A percentile compares a stretch with the other conserved stretches of the same genome.
Evolutionary conservation across 2,797 vertebrate genomes (phyloP).

Genomic region (Girardinus metallicus): DNA sequence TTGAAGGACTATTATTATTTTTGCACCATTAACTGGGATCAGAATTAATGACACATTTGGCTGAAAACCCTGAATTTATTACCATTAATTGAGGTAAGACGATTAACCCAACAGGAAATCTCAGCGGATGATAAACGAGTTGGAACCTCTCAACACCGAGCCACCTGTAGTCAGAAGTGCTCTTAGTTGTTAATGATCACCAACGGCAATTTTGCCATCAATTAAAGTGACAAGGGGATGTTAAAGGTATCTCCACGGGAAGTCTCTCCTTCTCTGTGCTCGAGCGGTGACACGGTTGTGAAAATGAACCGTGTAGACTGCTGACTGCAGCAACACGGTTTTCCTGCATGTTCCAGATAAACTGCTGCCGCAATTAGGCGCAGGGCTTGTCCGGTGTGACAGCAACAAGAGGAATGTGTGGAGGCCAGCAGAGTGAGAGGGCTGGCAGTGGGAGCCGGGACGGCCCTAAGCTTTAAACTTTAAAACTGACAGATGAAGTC

Average conservation of each 20-base stretch:
- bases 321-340: constrained; percentile 61
- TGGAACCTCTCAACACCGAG: constrained; percentile 39
- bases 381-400: constrained; percentile 16
- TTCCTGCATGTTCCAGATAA: constrained; percentile 52
- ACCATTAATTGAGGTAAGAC: constrained; percentile 53
- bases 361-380: constrained; percentile 67
- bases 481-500: neutral
- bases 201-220: constrained; percentile 69
- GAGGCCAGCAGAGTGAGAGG: constrained; percentile 42
- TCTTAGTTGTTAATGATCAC: constrained; percentile 73
- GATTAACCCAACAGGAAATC: constrained; percentile 45
- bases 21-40: constrained; percentile 37
- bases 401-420: constrained; percentile 55
- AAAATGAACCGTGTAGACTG: constrained; percentile 66
- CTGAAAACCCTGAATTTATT: constrained; percentile 50
- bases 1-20: constrained; percentile 25
- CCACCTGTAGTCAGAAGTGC: constrained; percentile 62
- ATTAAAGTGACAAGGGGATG: constrained; percentile 69
- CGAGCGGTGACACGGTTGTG: constrained; percentile 45
- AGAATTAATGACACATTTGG: constrained; percentile 48
- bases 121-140: constrained; percentile 58
- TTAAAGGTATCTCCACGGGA: constrained; percentile 63
- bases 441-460: constrained; percentile 26
- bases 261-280: constrained; percentile 19
- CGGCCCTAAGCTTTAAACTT: constrained; percentile 41